phyloP scores from a whole-genome alignment of 2,113 vertebrate species.

The Conger conger region DNA sequence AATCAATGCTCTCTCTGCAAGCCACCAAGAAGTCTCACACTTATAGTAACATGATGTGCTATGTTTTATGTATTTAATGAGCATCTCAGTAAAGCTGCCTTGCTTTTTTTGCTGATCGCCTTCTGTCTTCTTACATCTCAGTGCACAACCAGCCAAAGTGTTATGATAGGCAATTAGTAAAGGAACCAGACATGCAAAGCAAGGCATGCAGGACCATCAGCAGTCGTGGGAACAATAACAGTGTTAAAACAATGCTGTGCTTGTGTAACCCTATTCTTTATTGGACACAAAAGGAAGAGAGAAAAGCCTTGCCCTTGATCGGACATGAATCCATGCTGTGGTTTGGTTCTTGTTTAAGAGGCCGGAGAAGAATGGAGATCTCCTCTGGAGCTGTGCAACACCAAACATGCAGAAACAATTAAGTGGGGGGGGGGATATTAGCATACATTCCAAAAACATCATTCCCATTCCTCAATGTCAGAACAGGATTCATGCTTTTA shows the following conservation, averaged over 20 bases:
- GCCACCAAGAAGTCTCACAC: background rate
- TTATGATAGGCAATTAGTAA: background rate
- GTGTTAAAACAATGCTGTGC: background rate
- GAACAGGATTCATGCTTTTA: background rate
- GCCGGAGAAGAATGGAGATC: background rate
- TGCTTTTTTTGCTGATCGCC: background rate
- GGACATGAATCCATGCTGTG: background rate
- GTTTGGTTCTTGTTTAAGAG: background rate
- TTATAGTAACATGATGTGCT: background rate
- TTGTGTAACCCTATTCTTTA: conserved; percentile 6
- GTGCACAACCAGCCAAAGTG: background rate
- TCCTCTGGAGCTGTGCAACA: background rate
- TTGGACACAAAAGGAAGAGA: background rate
- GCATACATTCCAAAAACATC: background rate
- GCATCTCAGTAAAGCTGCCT: background rate
- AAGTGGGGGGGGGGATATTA: background rate
- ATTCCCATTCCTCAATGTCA: background rate
- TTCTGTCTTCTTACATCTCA: background rate
- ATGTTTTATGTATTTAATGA: background rate
- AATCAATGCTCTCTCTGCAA: background rate
- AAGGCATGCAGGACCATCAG: background rate
- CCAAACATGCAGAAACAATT: conserved; percentile 1
- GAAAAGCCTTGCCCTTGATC: background rate
- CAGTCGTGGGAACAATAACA: background rate
- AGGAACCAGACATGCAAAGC: background rate